Percentiles rank a stretch among this genome's conserved stretches.
These are phyloP conservation scores for Vidua macroura DNA, from an alignment of 2,113 vertebrate genomes.

Conservation along the genomic window DNA sequence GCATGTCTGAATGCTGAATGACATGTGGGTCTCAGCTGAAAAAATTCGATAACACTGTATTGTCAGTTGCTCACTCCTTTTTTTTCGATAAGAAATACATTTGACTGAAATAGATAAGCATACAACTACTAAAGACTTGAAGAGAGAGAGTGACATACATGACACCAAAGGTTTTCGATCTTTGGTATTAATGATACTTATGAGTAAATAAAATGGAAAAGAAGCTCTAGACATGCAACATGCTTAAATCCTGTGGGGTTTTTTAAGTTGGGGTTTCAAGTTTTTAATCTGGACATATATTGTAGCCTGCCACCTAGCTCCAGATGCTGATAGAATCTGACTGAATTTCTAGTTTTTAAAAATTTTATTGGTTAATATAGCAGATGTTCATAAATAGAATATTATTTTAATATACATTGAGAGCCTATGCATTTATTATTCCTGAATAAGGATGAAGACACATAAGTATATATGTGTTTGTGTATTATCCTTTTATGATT, in stretches of 20 bases:
- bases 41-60: conserved; percentile 98
- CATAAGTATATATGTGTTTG: not conserved
- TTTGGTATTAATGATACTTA: conserved; percentile 90
- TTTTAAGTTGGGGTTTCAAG: conserved; percentile 36
- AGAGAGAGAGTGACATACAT: conserved; percentile 79
- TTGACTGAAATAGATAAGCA: conserved; percentile 98
- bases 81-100: conserved; percentile 95
- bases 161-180: conserved; percentile 81
- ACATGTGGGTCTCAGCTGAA: conserved; percentile 96
- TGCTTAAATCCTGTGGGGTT: conserved; percentile 39
- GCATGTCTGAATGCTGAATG: conserved; percentile 88
- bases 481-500: conserved; percentile 1
- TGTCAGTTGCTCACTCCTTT: conserved; percentile 86
- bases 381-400: not conserved
- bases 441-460: not conserved
- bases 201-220: conserved; percentile 80
- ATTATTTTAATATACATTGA: not conserved
- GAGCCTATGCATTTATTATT: not conserved
- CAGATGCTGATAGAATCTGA: conserved; percentile 4
- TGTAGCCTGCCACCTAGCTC: conserved; percentile 5
- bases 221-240: conserved; percentile 64
- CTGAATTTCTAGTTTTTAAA: not conserved
- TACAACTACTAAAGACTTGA: conserved; percentile 87
- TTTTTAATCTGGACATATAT: conserved; percentile 50
- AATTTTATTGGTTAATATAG: not conserved